Conservation (phyloP, 1,140 invertebrate genomes). For the Vollenhovia emeryi region DNA sequence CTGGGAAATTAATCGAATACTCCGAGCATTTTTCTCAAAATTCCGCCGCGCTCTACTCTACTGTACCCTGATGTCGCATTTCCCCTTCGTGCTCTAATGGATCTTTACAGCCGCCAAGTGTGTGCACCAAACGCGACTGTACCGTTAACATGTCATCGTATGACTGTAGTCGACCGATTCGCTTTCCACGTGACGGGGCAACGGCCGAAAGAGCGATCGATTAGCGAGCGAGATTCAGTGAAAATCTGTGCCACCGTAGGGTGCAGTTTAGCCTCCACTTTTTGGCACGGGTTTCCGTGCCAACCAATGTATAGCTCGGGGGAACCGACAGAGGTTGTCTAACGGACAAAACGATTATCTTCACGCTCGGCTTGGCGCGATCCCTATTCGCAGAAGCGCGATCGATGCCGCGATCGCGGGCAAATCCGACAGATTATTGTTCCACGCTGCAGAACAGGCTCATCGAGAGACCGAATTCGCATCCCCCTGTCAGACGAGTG, state of each 20-base stretch:
- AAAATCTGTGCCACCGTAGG: conserved; percentile 47
- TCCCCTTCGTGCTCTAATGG: conserved; percentile 16
- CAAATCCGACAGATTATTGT: conserved; percentile 11
- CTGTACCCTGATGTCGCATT: background rate
- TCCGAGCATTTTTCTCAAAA: conserved; percentile 11
- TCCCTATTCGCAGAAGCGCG: conserved; percentile 64
- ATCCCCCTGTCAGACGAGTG: background rate
- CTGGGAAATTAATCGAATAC: background rate
- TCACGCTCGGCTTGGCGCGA: conserved; percentile 67
- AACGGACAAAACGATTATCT: conserved; percentile 74
- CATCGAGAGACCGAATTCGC: background rate
- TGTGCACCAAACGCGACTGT: background rate
- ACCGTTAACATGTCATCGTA: conserved; percentile 31
- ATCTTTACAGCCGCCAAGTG: background rate
- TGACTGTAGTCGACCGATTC: conserved; percentile 41
- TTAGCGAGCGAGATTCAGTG: conserved; percentile 50
- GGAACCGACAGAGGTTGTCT: conserved; percentile 58
- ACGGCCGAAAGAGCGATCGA: conserved; percentile 57
- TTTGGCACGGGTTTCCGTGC: conserved; percentile 49
- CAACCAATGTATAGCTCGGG: conserved; percentile 12
- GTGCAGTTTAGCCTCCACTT: conserved; percentile 47
- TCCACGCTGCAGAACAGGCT: background rate
- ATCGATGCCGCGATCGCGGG: conserved; percentile 48
- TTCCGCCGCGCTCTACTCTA: background rate
- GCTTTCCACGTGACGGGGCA: conserved; percentile 60